Evolutionary conservation across 2,888 invertebrate species (phyloP).

Genomic region (Punctoribates punctum): DNA sequence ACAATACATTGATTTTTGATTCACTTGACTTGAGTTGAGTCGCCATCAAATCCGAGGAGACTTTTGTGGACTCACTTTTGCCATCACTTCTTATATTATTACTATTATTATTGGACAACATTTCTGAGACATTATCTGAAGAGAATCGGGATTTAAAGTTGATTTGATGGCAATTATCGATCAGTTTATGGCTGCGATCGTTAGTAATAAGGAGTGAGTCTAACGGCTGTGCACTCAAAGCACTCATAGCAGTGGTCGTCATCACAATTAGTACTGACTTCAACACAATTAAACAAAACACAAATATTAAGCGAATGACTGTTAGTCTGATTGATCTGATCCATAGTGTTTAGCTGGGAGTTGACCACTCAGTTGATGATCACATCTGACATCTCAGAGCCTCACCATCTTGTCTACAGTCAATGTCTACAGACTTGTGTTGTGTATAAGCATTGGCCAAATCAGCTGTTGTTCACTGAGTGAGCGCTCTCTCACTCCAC

Average conservation of each 20-base stretch:
- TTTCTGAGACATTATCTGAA: background rate
- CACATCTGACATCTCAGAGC: background rate
- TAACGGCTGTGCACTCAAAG: background rate
- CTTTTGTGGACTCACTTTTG: no score
- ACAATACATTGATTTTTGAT: background rate
- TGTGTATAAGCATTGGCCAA: conserved; percentile 18
- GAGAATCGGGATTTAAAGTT: background rate
- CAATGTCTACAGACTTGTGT: background rate
- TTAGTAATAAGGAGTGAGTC: background rate
- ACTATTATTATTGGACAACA: background rate
- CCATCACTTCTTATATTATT: background rate
- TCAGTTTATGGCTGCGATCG: background rate
- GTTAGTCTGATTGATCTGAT: background rate
- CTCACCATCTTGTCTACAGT: conserved; percentile 23
- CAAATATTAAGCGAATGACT: background rate
- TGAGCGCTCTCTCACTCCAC: conserved; percentile 4
- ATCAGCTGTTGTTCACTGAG: conserved; percentile 15
- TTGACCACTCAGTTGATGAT: background rate
- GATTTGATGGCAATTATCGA: conserved; percentile 17
- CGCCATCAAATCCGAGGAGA: background rate
- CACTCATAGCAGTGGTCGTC: background rate
- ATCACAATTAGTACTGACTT: background rate
- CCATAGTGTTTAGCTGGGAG: background rate
- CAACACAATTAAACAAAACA: background rate
- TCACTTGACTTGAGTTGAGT: background rate